These are phyloP conservation scores for Allolobophora icterica DNA, from an alignment of 2,888 invertebrate species.

Conservation along the genomic window DNA sequence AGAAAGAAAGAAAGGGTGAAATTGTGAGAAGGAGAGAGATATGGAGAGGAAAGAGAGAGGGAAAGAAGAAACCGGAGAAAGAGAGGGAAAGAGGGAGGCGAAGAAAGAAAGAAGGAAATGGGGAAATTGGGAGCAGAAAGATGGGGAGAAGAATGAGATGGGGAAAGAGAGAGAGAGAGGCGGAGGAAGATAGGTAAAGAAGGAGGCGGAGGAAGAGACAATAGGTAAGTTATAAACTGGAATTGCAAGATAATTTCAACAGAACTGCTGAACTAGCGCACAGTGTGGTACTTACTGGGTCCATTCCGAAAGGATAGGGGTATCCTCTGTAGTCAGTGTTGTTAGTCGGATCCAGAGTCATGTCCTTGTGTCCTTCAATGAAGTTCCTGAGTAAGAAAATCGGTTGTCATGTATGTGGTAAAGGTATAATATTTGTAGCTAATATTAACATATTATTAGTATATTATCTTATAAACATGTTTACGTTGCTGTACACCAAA, in stretches of 20 bases:
- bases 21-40: background rate
- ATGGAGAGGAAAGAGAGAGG: background rate
- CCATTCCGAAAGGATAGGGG: slow-evolving; percentile 49
- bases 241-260: no score
- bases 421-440: no score
- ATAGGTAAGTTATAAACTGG: no score
- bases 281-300: slow-evolving; percentile 44
- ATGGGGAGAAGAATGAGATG: no score
- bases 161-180: no score
- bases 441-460: no score
- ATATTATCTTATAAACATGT: no score
- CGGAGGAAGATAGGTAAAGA: no score
- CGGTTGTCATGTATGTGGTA: background rate
- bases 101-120: background rate
- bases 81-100: background rate
- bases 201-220: no score
- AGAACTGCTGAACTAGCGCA: no score
- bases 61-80: background rate
- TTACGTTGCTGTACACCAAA: no score
- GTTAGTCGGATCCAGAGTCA: slow-evolving; percentile 38
- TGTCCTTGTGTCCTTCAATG: background rate
- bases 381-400: slow-evolving; percentile 14
- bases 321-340: slow-evolving; percentile 42
- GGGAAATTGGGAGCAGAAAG: background rate
- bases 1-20: background rate